A percentile compares a stretch with the other conserved stretches of the same genome.
phyloP scores from a whole-genome alignment of 1,140 invertebrate species.

The Pinna nobilis region DNA sequence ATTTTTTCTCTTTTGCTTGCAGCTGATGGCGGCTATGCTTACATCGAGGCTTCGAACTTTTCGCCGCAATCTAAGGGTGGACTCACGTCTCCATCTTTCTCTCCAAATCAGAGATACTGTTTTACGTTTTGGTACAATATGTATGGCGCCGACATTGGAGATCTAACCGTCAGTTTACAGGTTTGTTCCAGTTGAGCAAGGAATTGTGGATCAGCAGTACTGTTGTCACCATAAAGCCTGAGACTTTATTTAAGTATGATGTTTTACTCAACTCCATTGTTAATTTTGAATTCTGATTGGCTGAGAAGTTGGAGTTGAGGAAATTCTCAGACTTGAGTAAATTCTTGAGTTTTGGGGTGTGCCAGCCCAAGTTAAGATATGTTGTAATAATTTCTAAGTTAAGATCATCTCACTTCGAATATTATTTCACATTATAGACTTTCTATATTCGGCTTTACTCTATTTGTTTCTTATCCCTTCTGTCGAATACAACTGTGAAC shows the following conservation, averaged over 20 bases:
- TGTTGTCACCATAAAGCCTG: neutral
- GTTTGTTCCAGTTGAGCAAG: neutral
- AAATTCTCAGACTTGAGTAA: no score
- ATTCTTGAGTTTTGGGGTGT: no score
- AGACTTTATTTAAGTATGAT: no score
- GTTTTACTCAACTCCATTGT: neutral
- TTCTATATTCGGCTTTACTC: no score
- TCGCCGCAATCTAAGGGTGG: neutral
- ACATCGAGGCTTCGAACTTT: neutral
- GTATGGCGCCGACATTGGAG: neutral
- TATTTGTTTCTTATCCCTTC: no score
- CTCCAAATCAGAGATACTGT: neutral
- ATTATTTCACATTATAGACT: no score
- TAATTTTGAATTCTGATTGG: neutral
- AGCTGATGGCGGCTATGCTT: neutral
- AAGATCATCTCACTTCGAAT: no score
- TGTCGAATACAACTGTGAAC: no score
- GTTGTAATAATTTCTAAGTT: no score
- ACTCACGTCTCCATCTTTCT: neutral
- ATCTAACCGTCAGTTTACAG: neutral
- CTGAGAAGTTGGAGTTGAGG: no score
- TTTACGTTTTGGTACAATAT: neutral
- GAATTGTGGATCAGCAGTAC: no score
- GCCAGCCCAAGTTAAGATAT: neutral
- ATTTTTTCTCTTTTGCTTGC: neutral